Evolutionary conservation across 2,888 invertebrate genomes (phyloP).

Genomic region (Eubasilissa splendida): DNA sequence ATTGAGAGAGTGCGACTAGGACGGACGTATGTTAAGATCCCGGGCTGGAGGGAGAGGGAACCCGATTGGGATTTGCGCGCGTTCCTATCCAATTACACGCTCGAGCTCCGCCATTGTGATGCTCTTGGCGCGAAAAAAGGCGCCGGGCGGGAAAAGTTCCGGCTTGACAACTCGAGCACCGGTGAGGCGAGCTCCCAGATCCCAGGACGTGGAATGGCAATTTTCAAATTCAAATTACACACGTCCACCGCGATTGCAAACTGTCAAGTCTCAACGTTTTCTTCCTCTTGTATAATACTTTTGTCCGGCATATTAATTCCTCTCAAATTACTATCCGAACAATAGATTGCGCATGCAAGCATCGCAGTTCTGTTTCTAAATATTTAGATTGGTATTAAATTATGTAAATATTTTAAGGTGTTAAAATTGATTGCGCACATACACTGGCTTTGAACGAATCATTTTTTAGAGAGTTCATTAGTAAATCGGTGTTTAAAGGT

Average conservation of each 20-base stretch:
- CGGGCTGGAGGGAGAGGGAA: slow-evolving; percentile 43
- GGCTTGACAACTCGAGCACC: slow-evolving; percentile 31
- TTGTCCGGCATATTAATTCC: no score
- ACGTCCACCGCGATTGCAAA: not conserved
- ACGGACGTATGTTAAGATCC: slow-evolving; percentile 24
- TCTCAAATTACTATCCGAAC: no score
- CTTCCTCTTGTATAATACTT: no score
- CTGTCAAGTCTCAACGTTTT: no score
- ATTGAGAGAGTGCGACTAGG: slow-evolving; percentile 51
- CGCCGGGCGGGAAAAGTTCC: slow-evolving; percentile 53
- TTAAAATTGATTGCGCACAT: no score
- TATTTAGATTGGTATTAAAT: no score
- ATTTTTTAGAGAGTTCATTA: no score
- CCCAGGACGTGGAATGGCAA: slow-evolving; percentile 5
- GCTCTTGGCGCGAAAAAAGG: slow-evolving; percentile 56
- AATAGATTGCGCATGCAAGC: no score
- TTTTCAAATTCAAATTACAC: slow-evolving; percentile 42
- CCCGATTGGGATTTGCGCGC: slow-evolving; percentile 53
- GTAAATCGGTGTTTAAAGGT: no score
- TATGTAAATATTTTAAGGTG: no score
- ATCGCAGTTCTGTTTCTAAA: no score
- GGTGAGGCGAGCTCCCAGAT: not conserved
- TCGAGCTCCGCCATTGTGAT: slow-evolving; percentile 54
- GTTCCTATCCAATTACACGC: slow-evolving; percentile 57
- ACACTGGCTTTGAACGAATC: no score